Conservation (phyloP, 2,888 invertebrate genomes). For the Malacosoma neustria region DNA sequence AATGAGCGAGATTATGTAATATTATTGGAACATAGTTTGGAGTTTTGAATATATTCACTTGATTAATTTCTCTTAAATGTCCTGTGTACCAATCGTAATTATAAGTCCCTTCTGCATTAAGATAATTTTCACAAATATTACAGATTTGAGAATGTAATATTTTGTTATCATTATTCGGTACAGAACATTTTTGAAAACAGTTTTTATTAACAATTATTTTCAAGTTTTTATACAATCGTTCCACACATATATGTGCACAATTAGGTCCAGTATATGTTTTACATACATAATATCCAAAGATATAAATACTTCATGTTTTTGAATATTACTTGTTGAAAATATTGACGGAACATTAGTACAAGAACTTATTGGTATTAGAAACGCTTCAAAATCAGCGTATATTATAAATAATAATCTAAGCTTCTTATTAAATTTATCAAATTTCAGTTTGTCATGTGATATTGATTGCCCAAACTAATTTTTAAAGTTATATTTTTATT, state of each 20-base stretch:
- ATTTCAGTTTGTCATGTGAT: too few relatives aligned
- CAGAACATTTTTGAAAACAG: constrained; percentile 1
- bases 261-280: constrained; percentile 15
- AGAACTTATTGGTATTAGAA: constrained; percentile 15
- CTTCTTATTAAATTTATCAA: constrained; percentile 4
- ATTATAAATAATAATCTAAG: constrained; percentile 3
- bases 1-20: constrained; percentile 17
- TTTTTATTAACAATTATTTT: constrained; percentile 7
- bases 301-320: constrained; percentile 19
- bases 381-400: constrained; percentile 12
- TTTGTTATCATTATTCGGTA: too few relatives aligned
- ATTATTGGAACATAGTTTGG: constrained; percentile 11
- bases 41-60: constrained; percentile 12
- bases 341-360: constrained; percentile 14
- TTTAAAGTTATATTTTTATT: too few relatives aligned
- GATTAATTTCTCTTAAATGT: constrained; percentile 17
- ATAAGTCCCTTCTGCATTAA: constrained; percentile 7
- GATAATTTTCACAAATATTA: constrained; percentile 10
- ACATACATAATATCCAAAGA: constrained; percentile 22
- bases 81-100: constrained; percentile 19
- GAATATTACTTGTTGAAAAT: constrained; percentile 14
- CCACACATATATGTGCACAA: constrained; percentile 19
- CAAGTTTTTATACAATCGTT: constrained; percentile 13
- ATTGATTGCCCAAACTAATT: too few relatives aligned
- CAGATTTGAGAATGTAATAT: constrained; percentile 1